Percentiles rank a stretch among this genome's conserved stretches.
These are phyloP conservation scores for Erethizon dorsatum DNA, from an alignment of 2,797 vertebrate genomes.

Conservation along the genomic window DNA sequence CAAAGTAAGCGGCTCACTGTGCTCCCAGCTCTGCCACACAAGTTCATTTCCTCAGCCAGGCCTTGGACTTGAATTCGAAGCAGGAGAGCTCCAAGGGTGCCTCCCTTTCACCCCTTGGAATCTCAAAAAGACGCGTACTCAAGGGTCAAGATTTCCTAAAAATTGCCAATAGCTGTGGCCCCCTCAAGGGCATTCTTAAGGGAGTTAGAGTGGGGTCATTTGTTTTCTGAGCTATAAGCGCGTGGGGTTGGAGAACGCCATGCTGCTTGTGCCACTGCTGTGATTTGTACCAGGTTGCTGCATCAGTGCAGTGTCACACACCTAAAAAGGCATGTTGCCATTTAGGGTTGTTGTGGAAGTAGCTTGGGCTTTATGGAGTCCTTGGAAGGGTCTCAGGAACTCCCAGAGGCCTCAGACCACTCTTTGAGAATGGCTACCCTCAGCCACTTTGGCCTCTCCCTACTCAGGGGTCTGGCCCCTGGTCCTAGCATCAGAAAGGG, in stretches of 20 bases:
- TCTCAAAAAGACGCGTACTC: neutral
- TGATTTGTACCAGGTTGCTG: neutral
- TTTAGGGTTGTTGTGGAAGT: neutral
- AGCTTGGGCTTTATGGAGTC: neutral
- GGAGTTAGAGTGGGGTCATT: neutral
- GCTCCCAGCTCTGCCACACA: neutral
- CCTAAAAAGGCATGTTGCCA: neutral
- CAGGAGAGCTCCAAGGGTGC: fast-evolving
- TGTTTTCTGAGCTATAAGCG: neutral
- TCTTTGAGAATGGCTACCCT: neutral
- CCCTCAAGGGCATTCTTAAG: neutral
- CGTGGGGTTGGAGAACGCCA: fast-evolving
- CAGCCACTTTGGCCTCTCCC: neutral
- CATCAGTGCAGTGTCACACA: fast-evolving
- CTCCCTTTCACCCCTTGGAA: neutral
- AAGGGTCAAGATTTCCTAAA: neutral
- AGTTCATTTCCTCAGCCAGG: fast-evolving
- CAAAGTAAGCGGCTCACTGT: fast-evolving
- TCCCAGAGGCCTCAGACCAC: neutral
- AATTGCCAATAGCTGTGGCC: neutral
- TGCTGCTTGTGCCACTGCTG: fast-evolving
- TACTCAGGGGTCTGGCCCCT: neutral
- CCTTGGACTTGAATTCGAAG: fast-evolving
- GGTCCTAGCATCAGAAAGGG: neutral
- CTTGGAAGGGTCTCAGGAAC: neutral